Conservation (phyloP, 2,888 invertebrate genomes). For the Salticus scenicus region DNA sequence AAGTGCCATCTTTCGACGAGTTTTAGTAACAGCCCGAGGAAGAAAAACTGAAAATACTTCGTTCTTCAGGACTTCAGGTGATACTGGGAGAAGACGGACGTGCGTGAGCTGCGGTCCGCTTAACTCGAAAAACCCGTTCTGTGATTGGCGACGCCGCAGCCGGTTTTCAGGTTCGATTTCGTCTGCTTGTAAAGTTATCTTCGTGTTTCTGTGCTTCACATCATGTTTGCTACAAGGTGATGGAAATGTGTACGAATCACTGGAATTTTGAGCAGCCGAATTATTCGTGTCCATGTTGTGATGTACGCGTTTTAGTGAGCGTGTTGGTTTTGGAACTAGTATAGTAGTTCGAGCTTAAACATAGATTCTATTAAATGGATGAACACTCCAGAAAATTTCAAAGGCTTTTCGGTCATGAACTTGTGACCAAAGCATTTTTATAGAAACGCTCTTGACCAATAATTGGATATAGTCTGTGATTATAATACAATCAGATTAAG, state of each 20-base stretch:
- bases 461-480: neutral
- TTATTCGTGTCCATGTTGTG: neutral
- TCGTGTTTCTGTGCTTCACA: neutral
- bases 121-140: slow-evolving; percentile 35
- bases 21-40: neutral
- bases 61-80: slow-evolving; percentile 60
- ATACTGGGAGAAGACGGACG: slow-evolving; percentile 15
- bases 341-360: neutral
- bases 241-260: neutral
- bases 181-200: neutral
- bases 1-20: slow-evolving; percentile 31
- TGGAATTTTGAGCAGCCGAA: neutral
- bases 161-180: slow-evolving; percentile 11
- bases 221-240: neutral
- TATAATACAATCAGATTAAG: neutral
- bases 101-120: neutral
- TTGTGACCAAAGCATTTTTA: neutral
- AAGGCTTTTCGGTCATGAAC: neutral
- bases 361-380: neutral
- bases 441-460: neutral
- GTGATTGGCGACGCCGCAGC: slow-evolving; percentile 19
- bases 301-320: neutral
- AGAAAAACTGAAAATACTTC: slow-evolving; percentile 18
- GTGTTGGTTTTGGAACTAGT: neutral
- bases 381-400: neutral